Conservation (phyloP, 2,113 vertebrate species). For the Melospiza georgiana region DNA sequence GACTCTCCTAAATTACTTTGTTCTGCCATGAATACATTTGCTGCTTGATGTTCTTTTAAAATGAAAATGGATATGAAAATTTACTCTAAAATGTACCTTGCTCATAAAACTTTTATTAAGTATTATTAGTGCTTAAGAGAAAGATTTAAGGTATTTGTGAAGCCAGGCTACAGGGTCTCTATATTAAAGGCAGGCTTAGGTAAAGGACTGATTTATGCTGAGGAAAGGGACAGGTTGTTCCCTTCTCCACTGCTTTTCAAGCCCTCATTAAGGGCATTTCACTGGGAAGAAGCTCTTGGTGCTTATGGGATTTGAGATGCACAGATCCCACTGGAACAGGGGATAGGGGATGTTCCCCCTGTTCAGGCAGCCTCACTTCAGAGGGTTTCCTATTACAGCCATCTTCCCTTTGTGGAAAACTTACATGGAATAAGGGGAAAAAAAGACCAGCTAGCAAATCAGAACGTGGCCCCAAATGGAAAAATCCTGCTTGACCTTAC, state of each 20-base stretch:
- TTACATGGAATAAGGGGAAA: background rate
- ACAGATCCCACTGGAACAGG: background rate
- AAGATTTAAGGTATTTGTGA: conserved; percentile 64
- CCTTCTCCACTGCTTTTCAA: background rate
- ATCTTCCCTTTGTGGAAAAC: background rate
- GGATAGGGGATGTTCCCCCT: background rate
- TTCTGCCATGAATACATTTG: conserved; percentile 61
- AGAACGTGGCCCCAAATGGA: background rate
- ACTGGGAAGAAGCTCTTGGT: background rate
- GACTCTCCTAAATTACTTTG: conserved; percentile 59
- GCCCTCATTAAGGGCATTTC: background rate
- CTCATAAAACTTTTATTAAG: conserved; percentile 71
- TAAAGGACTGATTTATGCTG: conserved; percentile 13
- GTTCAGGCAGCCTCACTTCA: background rate
- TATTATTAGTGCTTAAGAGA: conserved; percentile 65
- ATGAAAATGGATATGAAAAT: conserved; percentile 69
- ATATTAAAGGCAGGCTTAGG: background rate
- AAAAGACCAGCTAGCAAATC: background rate
- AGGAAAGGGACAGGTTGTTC: background rate
- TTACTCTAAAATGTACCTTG: conserved; percentile 65
- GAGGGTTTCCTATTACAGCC: background rate
- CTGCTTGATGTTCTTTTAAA: conserved; percentile 47
- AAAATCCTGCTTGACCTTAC: background rate
- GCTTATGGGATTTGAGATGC: background rate
- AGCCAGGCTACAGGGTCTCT: conserved; percentile 35